Evolutionary conservation across 2,888 invertebrate genomes (phyloP).

Genomic region (Zelleria hepariella): DNA sequence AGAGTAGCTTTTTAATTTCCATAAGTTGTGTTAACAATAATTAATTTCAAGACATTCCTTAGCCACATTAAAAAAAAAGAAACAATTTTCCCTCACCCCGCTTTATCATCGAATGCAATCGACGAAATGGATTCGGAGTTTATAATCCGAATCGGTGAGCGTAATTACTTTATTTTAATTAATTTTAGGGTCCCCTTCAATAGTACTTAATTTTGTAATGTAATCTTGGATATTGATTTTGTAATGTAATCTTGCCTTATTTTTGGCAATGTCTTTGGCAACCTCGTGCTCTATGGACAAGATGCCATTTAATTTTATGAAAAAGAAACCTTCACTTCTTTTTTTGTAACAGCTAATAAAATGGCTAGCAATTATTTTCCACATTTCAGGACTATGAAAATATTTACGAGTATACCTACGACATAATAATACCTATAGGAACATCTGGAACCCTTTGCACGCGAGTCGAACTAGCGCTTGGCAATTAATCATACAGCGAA

Average conservation of each 20-base stretch:
- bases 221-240: no score
- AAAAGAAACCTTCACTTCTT: no score
- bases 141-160: constrained; percentile 3
- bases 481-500: neutral
- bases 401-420: no score
- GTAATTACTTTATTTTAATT: neutral
- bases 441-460: neutral
- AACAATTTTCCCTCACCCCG: neutral
- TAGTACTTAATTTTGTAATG: no score
- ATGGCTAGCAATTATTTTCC: neutral
- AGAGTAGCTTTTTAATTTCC: neutral
- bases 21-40: neutral
- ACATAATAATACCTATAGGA: neutral
- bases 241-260: no score
- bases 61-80: neutral
- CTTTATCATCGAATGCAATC: neutral
- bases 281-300: no score
- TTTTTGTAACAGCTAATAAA: no score
- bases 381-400: no score
- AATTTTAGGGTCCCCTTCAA: neutral
- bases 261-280: no score
- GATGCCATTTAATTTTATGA: no score
- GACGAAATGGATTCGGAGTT: constrained; percentile 1
- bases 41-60: neutral
- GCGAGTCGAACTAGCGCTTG: neutral